These are phyloP conservation scores for Clupea harengus DNA, from an alignment of 2,113 vertebrate species.

Conservation along the genomic window DNA sequence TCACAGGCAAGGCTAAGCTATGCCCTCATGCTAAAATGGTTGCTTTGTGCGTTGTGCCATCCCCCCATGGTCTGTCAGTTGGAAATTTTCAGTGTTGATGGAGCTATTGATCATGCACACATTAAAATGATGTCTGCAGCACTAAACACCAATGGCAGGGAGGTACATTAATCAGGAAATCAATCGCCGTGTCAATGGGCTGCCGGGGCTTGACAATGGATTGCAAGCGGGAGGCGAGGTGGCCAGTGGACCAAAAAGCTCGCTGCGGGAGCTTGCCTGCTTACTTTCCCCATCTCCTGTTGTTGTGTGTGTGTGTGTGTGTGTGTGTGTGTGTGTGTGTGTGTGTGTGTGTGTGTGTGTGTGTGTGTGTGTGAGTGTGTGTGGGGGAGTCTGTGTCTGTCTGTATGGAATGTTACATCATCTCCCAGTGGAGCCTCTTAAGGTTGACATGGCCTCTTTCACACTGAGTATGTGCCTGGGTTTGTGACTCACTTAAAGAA, in stretches of 20 bases:
- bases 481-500: neutral
- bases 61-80: conserved; percentile 69
- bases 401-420: neutral
- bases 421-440: neutral
- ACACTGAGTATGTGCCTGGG: neutral
- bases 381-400: neutral
- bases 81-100: conserved; percentile 79
- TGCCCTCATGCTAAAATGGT: conserved; percentile 21
- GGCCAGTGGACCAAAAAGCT: conserved; percentile 56
- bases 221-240: conserved; percentile 62
- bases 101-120: conserved; percentile 84
- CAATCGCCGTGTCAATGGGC: conserved; percentile 77
- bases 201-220: conserved; percentile 71
- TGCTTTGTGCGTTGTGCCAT: conserved; percentile 41
- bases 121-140: conserved; percentile 87
- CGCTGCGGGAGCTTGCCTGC: conserved; percentile 39
- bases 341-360: neutral
- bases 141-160: conserved; percentile 77
- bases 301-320: conserved; percentile 28
- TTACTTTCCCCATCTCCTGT: conserved; percentile 42
- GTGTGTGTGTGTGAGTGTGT: neutral
- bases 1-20: neutral
- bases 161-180: conserved; percentile 91
- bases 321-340: neutral
- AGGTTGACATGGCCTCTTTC: neutral